Evolutionary conservation across 2,113 vertebrate species (phyloP).

Genomic region (Malurus cyaneus): DNA sequence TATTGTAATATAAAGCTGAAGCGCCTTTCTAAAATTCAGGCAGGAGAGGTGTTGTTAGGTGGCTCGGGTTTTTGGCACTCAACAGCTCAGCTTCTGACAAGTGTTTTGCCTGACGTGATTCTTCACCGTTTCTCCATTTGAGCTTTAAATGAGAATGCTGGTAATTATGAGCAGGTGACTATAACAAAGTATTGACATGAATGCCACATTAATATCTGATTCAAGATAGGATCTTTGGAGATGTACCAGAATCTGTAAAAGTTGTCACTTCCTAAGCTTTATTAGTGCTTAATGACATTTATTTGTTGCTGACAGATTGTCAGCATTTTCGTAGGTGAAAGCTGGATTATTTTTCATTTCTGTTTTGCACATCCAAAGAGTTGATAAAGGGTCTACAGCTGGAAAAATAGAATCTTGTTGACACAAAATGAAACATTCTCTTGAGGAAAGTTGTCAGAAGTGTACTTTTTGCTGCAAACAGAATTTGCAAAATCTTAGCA

Average conservation of each 20-base stretch:
- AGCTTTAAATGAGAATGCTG: background rate
- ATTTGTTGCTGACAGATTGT: background rate
- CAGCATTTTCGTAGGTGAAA: background rate
- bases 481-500: background rate
- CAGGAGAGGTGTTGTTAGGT: background rate
- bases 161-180: background rate
- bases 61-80: background rate
- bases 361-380: background rate
- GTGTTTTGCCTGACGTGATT: background rate
- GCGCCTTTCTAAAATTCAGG: background rate
- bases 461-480: background rate
- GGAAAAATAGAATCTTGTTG: background rate
- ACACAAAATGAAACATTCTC: background rate
- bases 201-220: background rate
- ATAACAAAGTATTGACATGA: background rate
- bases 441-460: background rate
- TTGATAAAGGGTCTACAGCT: background rate
- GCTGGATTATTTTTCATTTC: background rate
- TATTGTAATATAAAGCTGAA: background rate
- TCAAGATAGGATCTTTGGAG: background rate
- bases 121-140: background rate
- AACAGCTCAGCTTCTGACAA: background rate
- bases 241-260: background rate
- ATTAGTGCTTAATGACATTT: background rate
- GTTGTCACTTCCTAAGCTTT: background rate